These are phyloP conservation scores for Drosophila siamana DNA, from an alignment of 2,888 invertebrate species.

Conservation along the genomic window DNA sequence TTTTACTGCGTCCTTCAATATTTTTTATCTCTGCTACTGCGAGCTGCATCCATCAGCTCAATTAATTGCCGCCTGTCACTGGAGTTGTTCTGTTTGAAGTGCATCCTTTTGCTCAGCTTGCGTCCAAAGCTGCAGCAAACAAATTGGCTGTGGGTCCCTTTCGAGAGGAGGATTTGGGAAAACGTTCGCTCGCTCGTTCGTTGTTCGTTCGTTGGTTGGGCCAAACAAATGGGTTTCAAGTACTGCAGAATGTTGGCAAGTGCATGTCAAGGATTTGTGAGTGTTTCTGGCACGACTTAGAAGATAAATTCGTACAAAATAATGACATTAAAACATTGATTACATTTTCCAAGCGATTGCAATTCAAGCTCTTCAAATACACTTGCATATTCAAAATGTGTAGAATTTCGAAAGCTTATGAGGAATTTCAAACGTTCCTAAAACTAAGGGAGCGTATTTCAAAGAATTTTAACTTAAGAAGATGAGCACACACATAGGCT, in stretches of 20 bases:
- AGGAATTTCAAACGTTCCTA: too few species aligned
- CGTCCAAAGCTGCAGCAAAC: constrained; percentile 35
- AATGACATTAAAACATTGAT: constrained; percentile 23
- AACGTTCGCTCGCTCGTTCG: neutral
- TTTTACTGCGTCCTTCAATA: constrained; percentile 56
- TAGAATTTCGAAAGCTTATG: too few species aligned
- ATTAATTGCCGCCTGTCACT: constrained; percentile 66
- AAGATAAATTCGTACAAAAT: constrained; percentile 14
- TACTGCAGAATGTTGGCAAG: constrained; percentile 35
- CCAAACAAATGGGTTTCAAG: constrained; percentile 45
- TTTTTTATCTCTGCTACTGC: constrained; percentile 31
- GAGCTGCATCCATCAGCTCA: constrained; percentile 45
- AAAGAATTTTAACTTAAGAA: too few species aligned
- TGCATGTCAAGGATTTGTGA: constrained; percentile 45
- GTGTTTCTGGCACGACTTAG: constrained; percentile 15
- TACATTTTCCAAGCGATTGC: neutral
- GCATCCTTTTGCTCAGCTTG: constrained; percentile 27
- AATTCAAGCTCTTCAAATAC: neutral
- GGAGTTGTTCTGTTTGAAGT: constrained; percentile 44
- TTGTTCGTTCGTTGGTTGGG: constrained; percentile 16
- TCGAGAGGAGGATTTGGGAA: constrained; percentile 6
- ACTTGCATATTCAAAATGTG: too few species aligned
- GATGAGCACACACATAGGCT: too few species aligned
- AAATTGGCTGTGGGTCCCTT: constrained; percentile 39
- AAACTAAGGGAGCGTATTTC: too few species aligned